Evolutionary conservation across 2,797 vertebrate species (phyloP).

Genomic region (Hypotaenidia philippensis): DNA sequence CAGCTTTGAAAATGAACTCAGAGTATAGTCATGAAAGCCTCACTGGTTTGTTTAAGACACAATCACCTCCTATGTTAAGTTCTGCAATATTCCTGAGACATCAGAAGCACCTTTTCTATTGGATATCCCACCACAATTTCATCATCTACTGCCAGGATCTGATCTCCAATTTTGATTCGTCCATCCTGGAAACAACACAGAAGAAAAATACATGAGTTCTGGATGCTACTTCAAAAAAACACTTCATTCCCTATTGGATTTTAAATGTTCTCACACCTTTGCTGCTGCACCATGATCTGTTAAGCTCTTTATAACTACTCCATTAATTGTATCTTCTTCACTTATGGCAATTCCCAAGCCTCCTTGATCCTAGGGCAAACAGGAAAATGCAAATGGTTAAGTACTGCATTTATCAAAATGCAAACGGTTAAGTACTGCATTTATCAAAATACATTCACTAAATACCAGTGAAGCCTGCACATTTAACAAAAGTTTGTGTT

Average conservation of each 20-base stretch:
- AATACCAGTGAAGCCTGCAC: neutral
- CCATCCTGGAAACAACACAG: slow-evolving; percentile 82
- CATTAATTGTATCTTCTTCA: slow-evolving; percentile 84
- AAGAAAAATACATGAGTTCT: neutral
- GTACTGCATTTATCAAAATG: neutral
- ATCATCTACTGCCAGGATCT: slow-evolving; percentile 87
- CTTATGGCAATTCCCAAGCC: slow-evolving; percentile 87
- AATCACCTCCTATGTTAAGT: neutral
- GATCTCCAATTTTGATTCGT: slow-evolving; percentile 86
- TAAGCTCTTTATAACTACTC: slow-evolving; percentile 85
- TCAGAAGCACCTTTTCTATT: slow-evolving; percentile 86
- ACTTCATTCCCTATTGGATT: neutral
- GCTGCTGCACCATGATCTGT: slow-evolving; percentile 84
- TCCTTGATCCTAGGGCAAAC: slow-evolving; percentile 85
- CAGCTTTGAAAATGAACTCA: neutral
- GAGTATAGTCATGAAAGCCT: neutral
- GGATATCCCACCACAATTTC: slow-evolving; percentile 86
- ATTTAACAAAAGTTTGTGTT: neutral
- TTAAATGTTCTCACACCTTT: slow-evolving; percentile 75
- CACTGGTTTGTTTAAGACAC: neutral
- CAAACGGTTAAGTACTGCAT: neutral
- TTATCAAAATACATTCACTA: neutral
- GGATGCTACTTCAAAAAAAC: neutral
- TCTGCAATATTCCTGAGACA: neutral
- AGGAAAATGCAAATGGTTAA: neutral